Conservation (phyloP, 2,113 vertebrate species). For the Dipodomys stephensi region DNA sequence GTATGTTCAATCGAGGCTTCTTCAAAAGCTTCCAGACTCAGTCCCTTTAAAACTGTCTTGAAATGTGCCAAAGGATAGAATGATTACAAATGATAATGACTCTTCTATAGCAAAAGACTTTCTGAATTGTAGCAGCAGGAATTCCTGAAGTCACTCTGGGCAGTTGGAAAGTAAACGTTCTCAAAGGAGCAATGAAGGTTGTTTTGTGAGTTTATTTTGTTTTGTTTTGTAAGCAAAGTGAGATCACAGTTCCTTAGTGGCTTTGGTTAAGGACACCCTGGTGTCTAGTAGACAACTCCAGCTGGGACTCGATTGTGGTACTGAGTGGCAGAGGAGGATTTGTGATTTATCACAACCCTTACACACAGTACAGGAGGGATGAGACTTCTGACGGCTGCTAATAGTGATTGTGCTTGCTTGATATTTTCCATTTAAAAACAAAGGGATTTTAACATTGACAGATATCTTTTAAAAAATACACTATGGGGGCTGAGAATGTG, state of each 20-base stretch:
- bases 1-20: background rate
- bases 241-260: slow-evolving; percentile 47
- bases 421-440: background rate
- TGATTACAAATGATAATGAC: background rate
- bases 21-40: slow-evolving; percentile 1
- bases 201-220: slow-evolving; percentile 21
- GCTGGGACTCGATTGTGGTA: background rate
- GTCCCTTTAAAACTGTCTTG: background rate
- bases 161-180: slow-evolving; percentile 41
- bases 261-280: slow-evolving; percentile 33
- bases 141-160: background rate
- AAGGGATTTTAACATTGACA: background rate
- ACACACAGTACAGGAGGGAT: background rate
- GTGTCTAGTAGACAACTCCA: slow-evolving; percentile 1
- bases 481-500: no score
- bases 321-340: background rate
- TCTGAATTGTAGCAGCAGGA: slow-evolving; percentile 1
- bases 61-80: background rate
- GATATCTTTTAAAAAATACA: background rate
- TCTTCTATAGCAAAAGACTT: background rate
- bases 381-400: background rate
- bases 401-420: background rate
- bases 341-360: background rate
- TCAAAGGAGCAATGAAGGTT: background rate
- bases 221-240: slow-evolving; percentile 63